Evolutionary conservation across 2,888 invertebrate species (phyloP).

Genomic region (Lacanobia oleracea): DNA sequence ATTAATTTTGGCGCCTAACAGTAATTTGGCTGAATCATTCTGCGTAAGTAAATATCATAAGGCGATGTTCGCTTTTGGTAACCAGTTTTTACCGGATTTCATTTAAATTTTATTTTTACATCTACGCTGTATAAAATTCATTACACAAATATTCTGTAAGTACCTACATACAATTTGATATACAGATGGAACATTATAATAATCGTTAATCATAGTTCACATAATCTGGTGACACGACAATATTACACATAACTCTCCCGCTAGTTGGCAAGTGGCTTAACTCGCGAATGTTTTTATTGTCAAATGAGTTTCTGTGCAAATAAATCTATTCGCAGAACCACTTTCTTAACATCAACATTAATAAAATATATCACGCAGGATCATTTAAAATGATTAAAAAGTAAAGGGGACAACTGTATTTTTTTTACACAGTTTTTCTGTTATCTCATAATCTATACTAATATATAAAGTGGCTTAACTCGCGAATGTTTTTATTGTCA

Average conservation of each 20-base stretch:
- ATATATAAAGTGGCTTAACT: constrained; percentile 30
- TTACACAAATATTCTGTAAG: background rate
- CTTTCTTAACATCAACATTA: background rate
- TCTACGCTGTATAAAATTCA: background rate
- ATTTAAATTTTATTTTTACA: background rate
- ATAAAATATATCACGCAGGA: background rate
- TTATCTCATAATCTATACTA: background rate
- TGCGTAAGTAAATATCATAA: constrained; percentile 38
- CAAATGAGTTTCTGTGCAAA: constrained; percentile 41
- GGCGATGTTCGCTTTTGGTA: constrained; percentile 13
- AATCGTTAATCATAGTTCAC: constrained; percentile 31
- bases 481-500: constrained; percentile 38
- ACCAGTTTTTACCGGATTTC: background rate
- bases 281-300: constrained; percentile 35
- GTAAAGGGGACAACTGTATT: background rate
- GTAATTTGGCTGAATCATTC: constrained; percentile 64
- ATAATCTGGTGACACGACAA: constrained; percentile 37
- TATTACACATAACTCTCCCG: constrained; percentile 29
- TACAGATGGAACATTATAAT: constrained; percentile 11
- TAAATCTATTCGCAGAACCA: constrained; percentile 40
- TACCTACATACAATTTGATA: background rate
- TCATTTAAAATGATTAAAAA: constrained; percentile 12
- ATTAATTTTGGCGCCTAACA: constrained; percentile 80
- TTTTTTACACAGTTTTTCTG: background rate
- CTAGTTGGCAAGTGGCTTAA: constrained; percentile 49